Conservation (phyloP, 2,888 invertebrate genomes). For the Slavum lentiscoides region DNA sequence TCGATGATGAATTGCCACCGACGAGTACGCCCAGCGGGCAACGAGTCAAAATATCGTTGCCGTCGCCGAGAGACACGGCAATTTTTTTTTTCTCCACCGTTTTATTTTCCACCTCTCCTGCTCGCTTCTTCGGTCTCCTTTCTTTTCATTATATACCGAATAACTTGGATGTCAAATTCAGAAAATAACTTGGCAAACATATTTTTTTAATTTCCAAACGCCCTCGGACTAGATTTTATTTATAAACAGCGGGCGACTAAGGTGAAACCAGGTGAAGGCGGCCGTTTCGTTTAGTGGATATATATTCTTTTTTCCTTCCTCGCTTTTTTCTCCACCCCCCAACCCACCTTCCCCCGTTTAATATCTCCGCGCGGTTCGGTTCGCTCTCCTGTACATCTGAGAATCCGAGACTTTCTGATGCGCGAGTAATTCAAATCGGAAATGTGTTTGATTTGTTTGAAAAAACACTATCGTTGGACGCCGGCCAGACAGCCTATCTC, state of each 20-base stretch:
- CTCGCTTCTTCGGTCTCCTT: not conserved
- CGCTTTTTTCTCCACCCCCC: not conserved
- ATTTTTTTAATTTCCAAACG: slow-evolving; percentile 53
- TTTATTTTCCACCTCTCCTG: no score
- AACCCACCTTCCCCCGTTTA: not conserved
- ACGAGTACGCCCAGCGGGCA: slow-evolving; percentile 47
- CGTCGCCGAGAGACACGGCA: slow-evolving; percentile 41
- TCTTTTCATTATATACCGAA: slow-evolving; percentile 47
- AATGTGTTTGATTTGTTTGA: slow-evolving; percentile 45
- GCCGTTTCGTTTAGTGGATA: slow-evolving; percentile 6
- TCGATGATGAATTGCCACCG: slow-evolving; percentile 37
- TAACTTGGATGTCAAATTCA: slow-evolving; percentile 53
- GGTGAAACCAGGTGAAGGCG: slow-evolving; percentile 51
- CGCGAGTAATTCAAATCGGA: slow-evolving; percentile 42
- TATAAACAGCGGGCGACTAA: slow-evolving; percentile 50
- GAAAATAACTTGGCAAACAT: slow-evolving; percentile 52
- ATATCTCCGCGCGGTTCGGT: not conserved
- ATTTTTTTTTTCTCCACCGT: slow-evolving; percentile 11
- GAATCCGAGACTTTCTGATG: slow-evolving; percentile 28
- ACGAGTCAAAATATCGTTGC: slow-evolving; percentile 35
- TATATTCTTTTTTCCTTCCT: not conserved
- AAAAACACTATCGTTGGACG: slow-evolving; percentile 38
- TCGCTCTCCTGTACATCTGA: not conserved
- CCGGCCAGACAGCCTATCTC: slow-evolving; percentile 40
- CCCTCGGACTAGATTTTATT: slow-evolving; percentile 53